Base-by-base conservation (phyloP, 2,888 invertebrate genomes). In the Timema cristinae region DNA sequence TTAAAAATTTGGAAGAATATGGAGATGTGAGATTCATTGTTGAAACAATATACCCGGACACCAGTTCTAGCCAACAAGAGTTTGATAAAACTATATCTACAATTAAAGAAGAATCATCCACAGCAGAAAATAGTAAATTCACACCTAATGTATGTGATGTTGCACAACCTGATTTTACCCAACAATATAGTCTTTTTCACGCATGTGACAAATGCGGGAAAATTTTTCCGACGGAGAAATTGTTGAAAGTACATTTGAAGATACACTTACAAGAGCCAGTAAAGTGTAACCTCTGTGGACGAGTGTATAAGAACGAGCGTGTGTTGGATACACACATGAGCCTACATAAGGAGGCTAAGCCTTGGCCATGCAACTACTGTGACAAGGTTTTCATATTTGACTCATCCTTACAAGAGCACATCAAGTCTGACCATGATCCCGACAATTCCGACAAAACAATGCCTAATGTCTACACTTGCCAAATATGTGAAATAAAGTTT, bases 241-340 rank as follows among this genome's bases (percentile, higher is more conserved):
- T 69, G 10, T 15, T 72, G 56, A 54, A 68, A 32, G 72, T 66
- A 10, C 72, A 72, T 51, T 66, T 68, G 16, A 69, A 69, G 51
- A 69, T 69, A 13, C 72, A 72, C 49, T 72, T 69, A 11, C 69
- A 69, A 50, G 51, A 56, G 32, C 66, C 69, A 32, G 72, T 67
- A 10, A 69, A 66, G n/a, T 72, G 72, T 59, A 67, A 66, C 47
- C 56, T 68, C 15, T 73, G 73, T 54, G 66, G 56, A 6, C 67
- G 68, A 49, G 70, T 67, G 48, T 70, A 71, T 16, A 71, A 69
- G 51, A 73, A 73, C 66, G 68, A 66, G 66, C 66, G 52, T 50
- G 71, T 73, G 32, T 47, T 73, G 7, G 52, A 51, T 16, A 70
- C 70, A 7, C 73, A 73, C 54, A 71, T 73, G 7, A 71, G 63